Percentiles rank a stretch among this genome's conserved stretches.
Conservation (phyloP, 2,888 invertebrate genomes). For the Serripes groenlandicus region DNA sequence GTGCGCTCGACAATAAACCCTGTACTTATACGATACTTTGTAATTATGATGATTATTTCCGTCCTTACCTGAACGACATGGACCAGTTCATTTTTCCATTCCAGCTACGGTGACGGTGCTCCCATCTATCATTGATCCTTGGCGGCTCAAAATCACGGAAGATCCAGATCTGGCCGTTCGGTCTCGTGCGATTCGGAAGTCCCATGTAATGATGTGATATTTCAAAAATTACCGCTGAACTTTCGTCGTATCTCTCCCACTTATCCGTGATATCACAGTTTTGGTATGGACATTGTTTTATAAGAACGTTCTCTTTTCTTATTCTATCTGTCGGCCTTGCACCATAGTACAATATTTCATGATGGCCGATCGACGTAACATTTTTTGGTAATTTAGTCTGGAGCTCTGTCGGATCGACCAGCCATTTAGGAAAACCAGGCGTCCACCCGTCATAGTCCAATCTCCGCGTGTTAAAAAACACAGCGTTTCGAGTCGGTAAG, state of each 20-base stretch:
- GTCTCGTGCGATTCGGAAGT: too few relatives aligned
- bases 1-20: neutral
- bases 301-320: neutral
- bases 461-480: neutral
- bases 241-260: neutral
- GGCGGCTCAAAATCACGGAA: constrained; percentile 1
- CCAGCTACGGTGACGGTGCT: constrained; percentile 8
- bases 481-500: neutral
- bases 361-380: neutral
- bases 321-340: neutral
- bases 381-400: neutral
- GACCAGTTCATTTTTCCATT: constrained; percentile 17
- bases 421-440: constrained; percentile 6
- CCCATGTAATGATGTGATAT: neutral
- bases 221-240: constrained; percentile 12
- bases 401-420: neutral
- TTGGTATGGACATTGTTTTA: neutral
- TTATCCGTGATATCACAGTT: constrained; percentile 9
- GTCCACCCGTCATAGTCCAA: constrained; percentile 3
- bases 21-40: neutral
- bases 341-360: neutral
- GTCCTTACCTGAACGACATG: constrained; percentile 9
- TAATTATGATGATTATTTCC: neutral
- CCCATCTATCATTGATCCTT: neutral
- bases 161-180: constrained; percentile 3